Percentiles rank a stretch among this genome's conserved stretches.
These are phyloP conservation scores for Clostera curtula DNA, from an alignment of 2,888 invertebrate genomes.

Conservation along the genomic window DNA sequence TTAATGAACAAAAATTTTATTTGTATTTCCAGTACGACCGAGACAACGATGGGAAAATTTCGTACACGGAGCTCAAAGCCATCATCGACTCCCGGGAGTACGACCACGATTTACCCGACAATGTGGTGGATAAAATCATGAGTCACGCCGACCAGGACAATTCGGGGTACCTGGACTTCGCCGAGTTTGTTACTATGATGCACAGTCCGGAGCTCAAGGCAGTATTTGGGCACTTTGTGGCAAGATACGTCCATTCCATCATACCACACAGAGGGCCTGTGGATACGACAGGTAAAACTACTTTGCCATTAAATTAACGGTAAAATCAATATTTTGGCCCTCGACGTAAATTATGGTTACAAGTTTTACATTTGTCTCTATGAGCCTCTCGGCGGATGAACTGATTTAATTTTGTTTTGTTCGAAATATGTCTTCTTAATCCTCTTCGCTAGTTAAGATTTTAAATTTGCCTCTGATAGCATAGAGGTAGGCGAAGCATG, in stretches of 20 bases:
- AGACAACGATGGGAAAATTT: slow-evolving; percentile 81
- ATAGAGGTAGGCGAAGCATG: no score
- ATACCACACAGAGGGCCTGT: slow-evolving; percentile 71
- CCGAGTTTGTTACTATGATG: slow-evolving; percentile 84
- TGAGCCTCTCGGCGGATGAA: no score
- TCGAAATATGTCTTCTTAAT: no score
- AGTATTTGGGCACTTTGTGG: slow-evolving; percentile 79
- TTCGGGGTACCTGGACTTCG: slow-evolving; percentile 80
- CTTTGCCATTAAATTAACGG: no score
- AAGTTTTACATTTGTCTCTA: no score
- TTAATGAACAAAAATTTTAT: slow-evolving; percentile 1
- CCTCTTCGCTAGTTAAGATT: no score
- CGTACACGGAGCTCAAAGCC: slow-evolving; percentile 77
- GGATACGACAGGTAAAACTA: slow-evolving; percentile 65
- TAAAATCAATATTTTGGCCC: no score
- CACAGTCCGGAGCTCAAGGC: slow-evolving; percentile 75
- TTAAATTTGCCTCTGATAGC: no score
- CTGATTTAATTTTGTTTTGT: no score
- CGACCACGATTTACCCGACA: slow-evolving; percentile 80
- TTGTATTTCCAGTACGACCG: slow-evolving; percentile 77
- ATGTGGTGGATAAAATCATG: slow-evolving; percentile 80
- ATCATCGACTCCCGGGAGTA: slow-evolving; percentile 77
- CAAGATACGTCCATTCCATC: slow-evolving; percentile 75
- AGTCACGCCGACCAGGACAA: slow-evolving; percentile 76
- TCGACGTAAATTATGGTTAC: no score